Conservation (phyloP, 1,140 invertebrate genomes). For the Andrena cerasifolii region DNA sequence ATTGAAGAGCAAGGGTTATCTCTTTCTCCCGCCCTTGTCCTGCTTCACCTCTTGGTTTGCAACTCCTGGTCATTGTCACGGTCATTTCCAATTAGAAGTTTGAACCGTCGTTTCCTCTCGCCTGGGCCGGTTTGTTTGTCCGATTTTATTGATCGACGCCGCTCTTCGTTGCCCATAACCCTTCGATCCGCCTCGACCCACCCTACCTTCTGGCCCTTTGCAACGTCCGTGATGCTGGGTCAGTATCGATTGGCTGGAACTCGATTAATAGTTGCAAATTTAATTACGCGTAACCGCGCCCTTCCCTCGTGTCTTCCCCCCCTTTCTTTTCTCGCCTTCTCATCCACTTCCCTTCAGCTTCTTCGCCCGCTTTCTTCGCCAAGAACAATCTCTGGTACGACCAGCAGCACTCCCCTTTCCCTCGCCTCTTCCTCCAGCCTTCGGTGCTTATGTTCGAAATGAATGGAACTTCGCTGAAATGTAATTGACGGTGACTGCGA, state of each 20-base stretch:
- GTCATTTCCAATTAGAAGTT: constrained; percentile 67
- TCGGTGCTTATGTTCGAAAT: constrained; percentile 20
- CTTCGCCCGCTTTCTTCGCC: constrained; percentile 12
- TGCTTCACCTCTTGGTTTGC: background rate
- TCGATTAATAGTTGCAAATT: constrained; percentile 73
- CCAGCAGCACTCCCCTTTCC: no score
- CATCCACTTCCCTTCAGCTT: background rate
- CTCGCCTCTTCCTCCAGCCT: background rate
- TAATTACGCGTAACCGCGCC: constrained; percentile 68
- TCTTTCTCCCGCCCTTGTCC: background rate
- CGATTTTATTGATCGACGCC: constrained; percentile 59
- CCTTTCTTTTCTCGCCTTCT: background rate
- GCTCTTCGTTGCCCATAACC: constrained; percentile 1
- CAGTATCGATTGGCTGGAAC: constrained; percentile 64
- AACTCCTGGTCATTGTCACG: constrained; percentile 58
- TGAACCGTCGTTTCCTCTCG: constrained; percentile 60
- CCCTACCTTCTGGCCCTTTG: constrained; percentile 2
- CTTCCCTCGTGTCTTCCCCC: constrained; percentile 29
- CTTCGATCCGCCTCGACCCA: background rate
- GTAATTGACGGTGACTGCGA: constrained; percentile 32
- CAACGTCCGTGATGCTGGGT: constrained; percentile 25
- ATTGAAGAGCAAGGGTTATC: constrained; percentile 43
- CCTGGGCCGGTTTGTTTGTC: constrained; percentile 55
- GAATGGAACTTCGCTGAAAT: constrained; percentile 2
- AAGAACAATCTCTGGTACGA: constrained; percentile 34